A percentile compares a stretch with the other conserved stretches of the same genome.
These are phyloP conservation scores for Scrobipalpa costella DNA, from an alignment of 2,888 invertebrate species.

Conservation along the genomic window DNA sequence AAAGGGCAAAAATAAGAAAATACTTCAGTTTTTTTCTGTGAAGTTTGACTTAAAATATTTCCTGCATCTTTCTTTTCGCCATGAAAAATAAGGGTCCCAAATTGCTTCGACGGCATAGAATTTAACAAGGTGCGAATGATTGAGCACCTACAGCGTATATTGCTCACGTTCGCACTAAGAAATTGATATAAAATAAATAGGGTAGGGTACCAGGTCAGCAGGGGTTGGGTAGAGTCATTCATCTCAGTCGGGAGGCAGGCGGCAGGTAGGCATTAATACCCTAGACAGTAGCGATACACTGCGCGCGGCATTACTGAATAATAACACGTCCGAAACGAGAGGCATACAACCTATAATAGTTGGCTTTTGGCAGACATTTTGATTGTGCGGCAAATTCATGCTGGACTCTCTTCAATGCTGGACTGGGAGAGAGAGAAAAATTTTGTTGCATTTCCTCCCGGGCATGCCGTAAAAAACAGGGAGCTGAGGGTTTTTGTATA, in stretches of 20 bases:
- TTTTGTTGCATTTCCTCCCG: too few species aligned
- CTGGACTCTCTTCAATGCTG: too few species aligned
- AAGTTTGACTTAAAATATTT: constrained; percentile 1
- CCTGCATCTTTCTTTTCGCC: constrained; percentile 2
- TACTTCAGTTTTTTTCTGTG: background rate
- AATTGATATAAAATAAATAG: constrained; percentile 37
- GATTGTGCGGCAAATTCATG: background rate
- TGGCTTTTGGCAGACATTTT: constrained; percentile 6
- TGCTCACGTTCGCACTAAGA: constrained; percentile 21
- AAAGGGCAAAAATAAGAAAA: background rate
- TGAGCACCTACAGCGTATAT: constrained; percentile 9
- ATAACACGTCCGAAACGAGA: background rate
- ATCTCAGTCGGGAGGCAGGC: constrained; percentile 41
- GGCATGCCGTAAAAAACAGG: too few species aligned
- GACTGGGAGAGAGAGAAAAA: too few species aligned
- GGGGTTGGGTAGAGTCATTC: constrained; percentile 41
- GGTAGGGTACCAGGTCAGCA: constrained; percentile 39
- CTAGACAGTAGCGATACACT: constrained; percentile 39
- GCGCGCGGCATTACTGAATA: constrained; percentile 37
- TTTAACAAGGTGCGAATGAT: constrained; percentile 22
- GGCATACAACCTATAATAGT: background rate
- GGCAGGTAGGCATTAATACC: constrained; percentile 49
- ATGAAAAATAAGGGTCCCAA: constrained; percentile 17
- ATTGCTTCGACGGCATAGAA: constrained; percentile 12
- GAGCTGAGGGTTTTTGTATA: too few species aligned